phyloP scores from a whole-genome alignment of 2,113 vertebrate genomes.

The Cromileptes altivelis region DNA sequence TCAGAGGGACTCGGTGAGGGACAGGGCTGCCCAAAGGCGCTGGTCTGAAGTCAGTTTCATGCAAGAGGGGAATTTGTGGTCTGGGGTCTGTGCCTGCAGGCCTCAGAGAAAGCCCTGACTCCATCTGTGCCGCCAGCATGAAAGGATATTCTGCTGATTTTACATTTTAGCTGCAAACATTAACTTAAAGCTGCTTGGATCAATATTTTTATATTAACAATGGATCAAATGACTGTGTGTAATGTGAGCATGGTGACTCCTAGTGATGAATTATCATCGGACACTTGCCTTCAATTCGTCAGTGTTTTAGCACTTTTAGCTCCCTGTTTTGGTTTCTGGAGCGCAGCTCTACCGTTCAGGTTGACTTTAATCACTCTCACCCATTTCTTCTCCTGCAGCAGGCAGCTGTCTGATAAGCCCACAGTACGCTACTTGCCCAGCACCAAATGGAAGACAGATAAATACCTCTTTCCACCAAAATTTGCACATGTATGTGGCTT shows the following conservation, averaged over 20 bases:
- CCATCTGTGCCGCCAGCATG: background rate
- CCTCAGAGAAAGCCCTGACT: conserved; percentile 4
- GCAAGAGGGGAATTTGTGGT: conserved; percentile 26
- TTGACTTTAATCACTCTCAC: too few species aligned
- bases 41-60: conserved; percentile 41
- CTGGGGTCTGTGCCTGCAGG: conserved; percentile 30
- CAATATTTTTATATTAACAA: background rate
- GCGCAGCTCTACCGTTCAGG: too few species aligned
- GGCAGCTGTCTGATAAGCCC: too few species aligned
- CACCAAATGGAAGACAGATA: too few species aligned
- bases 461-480: too few species aligned
- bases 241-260: too few species aligned
- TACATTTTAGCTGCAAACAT: background rate
- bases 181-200: background rate
- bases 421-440: too few species aligned
- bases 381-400: too few species aligned
- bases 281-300: background rate
- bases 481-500: too few species aligned
- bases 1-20: conserved; percentile 29
- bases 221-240: background rate
- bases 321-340: too few species aligned
- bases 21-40: conserved; percentile 27
- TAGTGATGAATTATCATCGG: background rate
- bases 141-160: background rate
- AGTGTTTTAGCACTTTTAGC: background rate